Evolutionary conservation across 2,113 vertebrate genomes (phyloP), one percentile per base, ranked within the genome.

Genomic region (Sceloporus undulatus): DNA sequence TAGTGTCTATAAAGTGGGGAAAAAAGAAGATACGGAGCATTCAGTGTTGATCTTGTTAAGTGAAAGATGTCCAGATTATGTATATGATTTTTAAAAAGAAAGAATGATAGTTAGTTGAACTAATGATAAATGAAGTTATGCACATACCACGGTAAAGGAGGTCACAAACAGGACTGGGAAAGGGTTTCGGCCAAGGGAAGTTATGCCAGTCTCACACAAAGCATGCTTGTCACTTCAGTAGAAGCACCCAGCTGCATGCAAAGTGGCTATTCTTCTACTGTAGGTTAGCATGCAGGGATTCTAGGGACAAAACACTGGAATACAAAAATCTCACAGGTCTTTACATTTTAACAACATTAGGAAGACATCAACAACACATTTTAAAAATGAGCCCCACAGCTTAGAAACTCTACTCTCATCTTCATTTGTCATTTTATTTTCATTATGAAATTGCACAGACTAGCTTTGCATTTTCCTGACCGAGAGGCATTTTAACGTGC

Each of bases 221-320:
- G 91, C 96, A 96, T 96, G 96, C 97, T 93, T 89, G 94, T 96
- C 94, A 89, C 91, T 18, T 90, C 95, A 89, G 95, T 78, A 88
- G 94, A 94, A 91, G 95, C 94, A 81, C 91, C 94, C 93, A 95
- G 95, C 95, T 93, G 96, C 98, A 98, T 98, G 98, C 98, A 98
- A 97, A 96, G 94, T 92, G 95, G 95, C 96, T 96, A 95, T 82
- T 98, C 98, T 97, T 97, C 96, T 96, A 94, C 75, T 29, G 94
- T 94, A 95, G 95, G 97, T 96, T 97, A 98, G 95, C 98, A 98
- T 98, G 98, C 98, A 98, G 95, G 94, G 90, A 96, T 96, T 95
- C 97, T 95, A 96, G 95, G 97, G 94, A 92, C 94, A 96, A 96
- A 62, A 94, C 92, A 95, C 91, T 97, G 97, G 93, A 97, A 97